Percentiles rank a stretch among this genome's conserved stretches.
These are phyloP conservation scores for Dicrostonyx torquatus DNA, from an alignment of 2,797 vertebrate genomes.

Conservation along the genomic window DNA sequence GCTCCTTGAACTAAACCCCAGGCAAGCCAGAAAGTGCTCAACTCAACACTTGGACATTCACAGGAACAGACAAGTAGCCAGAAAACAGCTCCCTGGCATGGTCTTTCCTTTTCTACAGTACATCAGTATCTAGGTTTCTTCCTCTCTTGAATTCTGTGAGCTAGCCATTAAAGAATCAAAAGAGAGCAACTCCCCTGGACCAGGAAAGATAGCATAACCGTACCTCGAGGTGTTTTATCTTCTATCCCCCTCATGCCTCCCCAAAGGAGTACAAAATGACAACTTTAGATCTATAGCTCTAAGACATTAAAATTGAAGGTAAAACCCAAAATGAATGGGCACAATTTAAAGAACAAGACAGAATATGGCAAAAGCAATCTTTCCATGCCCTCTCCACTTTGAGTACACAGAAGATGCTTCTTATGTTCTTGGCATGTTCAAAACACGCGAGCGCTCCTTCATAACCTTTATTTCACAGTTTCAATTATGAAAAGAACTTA, in stretches of 20 bases:
- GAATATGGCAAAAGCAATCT: not conserved
- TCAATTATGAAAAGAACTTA: slow-evolving; percentile 70
- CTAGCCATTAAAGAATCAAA: slow-evolving; percentile 38
- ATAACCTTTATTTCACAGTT: slow-evolving; percentile 70
- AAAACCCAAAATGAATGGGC: slow-evolving; percentile 54
- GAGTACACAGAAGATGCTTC: slow-evolving; percentile 60
- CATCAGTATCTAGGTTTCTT: not conserved
- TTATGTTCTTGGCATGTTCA: slow-evolving; percentile 60
- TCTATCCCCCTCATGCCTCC: not conserved
- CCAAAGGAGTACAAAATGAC: not conserved
- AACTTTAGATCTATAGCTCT: not conserved
- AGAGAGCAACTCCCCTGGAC: slow-evolving; percentile 3
- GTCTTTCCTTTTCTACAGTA: slow-evolving; percentile 29
- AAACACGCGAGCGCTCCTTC: slow-evolving; percentile 39
- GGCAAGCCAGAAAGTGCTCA: slow-evolving; percentile 14
- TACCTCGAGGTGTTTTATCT: not conserved
- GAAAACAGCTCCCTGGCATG: not conserved
- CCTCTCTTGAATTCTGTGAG: slow-evolving; percentile 41
- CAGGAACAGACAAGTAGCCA: slow-evolving; percentile 1
- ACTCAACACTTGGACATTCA: slow-evolving; percentile 8
- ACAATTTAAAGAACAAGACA: slow-evolving; percentile 59
- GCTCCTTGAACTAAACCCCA: slow-evolving; percentile 18
- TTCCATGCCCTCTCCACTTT: slow-evolving; percentile 28
- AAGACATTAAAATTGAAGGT: not conserved
- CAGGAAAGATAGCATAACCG: slow-evolving; percentile 16